Evolutionary conservation across 1,140 invertebrate genomes (phyloP), one percentile per base, ranked within the genome.

Genomic region (Microvelia longipes): DNA sequence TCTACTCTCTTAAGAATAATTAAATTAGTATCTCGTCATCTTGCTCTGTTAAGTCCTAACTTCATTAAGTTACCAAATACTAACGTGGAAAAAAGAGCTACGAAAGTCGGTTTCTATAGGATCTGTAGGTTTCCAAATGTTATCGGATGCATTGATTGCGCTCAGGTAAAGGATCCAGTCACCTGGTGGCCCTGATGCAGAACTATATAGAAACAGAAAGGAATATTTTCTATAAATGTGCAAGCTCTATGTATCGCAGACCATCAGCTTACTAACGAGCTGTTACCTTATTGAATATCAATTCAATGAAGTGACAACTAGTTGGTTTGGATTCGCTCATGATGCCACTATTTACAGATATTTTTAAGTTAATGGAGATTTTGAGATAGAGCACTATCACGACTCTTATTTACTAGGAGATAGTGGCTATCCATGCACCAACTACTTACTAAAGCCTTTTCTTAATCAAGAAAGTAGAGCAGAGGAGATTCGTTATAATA

Each of bases 201-300:
- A 82, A 76, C 65, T 73, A 27, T 82, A 76, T 69, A 62, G 80
- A 60, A 81, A 81, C 71, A 73, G 79, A 69, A 81, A 81, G 71
- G 75, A 74, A 26, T 80, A 75, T 80, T 80, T 73, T 79, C 79
- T 11, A 73, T 80, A n/a, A 80, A 80, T 69, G 77, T 80, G 5
- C 79, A 80, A 73, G 74, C 74, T 5, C 73, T 80, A 27, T 77
- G 73, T 69, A 76, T 77, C 74, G 68, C 76, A 66, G 72, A 78
- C 35, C 35, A 11, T 11, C 35, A 11, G 5, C 19, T 50, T 50
- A 50, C 35, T n/a, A n/a, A n/a, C n/a, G n/a, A n/a, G n/a, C n/a
- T n/a, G n/a, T n/a, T n/a, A n/a, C n/a, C n/a, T n/a, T n/a, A n/a
- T n/a, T n/a, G n/a, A n/a, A n/a, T n/a, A n/a, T n/a, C n/a, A n/a